Base-by-base conservation (phyloP, 2,797 vertebrate species). In the Alauda arvensis region DNA sequence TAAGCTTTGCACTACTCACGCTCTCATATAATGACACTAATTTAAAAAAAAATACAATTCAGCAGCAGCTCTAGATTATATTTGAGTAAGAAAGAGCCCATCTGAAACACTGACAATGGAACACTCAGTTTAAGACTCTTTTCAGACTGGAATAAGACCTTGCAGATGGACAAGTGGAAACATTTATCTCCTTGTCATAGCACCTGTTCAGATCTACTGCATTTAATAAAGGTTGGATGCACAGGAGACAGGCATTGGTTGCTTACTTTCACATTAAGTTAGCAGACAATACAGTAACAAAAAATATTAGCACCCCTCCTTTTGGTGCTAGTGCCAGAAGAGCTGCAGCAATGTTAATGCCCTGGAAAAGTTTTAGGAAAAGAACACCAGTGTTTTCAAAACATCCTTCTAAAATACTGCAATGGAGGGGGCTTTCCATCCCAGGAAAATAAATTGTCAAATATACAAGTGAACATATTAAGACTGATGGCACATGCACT, bases 91-190 rank as follows among this genome's bases (percentile, higher is more conserved):
- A 90, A 37, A 82, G n/a, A 86, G 33, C 29, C 71, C 43, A 55
- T 82, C 66, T 91, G 59, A 83, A 91, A 37, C 28, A 31, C 51
- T 48, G 21, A 52, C 56, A 85, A 57, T 79, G 46, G 49, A 93
- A 92, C 43, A 76, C 18, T 62, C 72, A 21, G 66, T 77, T 74
- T 85, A 49, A 70, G 40, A 60, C 33, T 71, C 56, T 87, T 51
- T 88, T 74, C 75, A 79, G 23, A 56, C 40, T 45, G 53, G 53
- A 77, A 33, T 61, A 66, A 76, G 68, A 85, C 53, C 79, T 91
- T 93, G 53, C 74, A 78, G 60, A 77, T 81, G 12, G 74, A 89
- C 74, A 91, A 90, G 83, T 69, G 34, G 89, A 77, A 91, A 63
- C 39, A 85, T 83, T 83, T 83, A 60, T 78, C 83, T 92, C 56